Percentiles rank a stretch among this genome's conserved stretches.
These are phyloP conservation scores for Nymphicus hollandicus DNA, from an alignment of 2,113 vertebrate species.

Conservation along the genomic window DNA sequence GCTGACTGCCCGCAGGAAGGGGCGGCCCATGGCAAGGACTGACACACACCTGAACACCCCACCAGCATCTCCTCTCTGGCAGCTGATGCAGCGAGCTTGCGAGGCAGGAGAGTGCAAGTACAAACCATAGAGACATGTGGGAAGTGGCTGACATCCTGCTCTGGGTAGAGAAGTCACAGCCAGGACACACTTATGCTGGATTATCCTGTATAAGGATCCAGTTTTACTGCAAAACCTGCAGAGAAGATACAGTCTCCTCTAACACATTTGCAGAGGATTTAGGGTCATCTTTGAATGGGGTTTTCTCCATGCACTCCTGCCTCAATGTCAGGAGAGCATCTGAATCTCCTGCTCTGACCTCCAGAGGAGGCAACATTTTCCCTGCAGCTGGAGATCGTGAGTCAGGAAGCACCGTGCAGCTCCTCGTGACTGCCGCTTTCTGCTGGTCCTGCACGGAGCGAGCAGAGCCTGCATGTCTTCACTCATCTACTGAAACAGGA, in stretches of 20 bases:
- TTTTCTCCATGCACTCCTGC: background rate
- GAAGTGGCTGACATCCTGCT: background rate
- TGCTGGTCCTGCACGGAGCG: background rate
- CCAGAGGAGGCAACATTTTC: background rate
- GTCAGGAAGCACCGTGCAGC: background rate
- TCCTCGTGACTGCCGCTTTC: conserved; percentile 10
- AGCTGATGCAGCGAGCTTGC: background rate
- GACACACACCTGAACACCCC: background rate
- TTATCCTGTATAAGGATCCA: background rate
- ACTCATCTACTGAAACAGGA: background rate
- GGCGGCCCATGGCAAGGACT: background rate
- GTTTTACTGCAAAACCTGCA: background rate
- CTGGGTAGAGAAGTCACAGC: background rate
- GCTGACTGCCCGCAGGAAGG: background rate
- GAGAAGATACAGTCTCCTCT: background rate
- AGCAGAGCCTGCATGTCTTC: background rate
- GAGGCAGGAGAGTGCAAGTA: background rate
- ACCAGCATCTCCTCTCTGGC: background rate
- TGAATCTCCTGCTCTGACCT: background rate
- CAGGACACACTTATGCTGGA: background rate
- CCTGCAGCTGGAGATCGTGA: conserved; percentile 20
- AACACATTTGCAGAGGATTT: background rate
- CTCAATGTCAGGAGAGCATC: conserved; percentile 13
- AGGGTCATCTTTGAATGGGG: background rate
- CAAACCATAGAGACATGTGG: fast-evolving